phyloP scores from a whole-genome alignment of 2,113 vertebrate species.

The Gopherus evgoodei region DNA sequence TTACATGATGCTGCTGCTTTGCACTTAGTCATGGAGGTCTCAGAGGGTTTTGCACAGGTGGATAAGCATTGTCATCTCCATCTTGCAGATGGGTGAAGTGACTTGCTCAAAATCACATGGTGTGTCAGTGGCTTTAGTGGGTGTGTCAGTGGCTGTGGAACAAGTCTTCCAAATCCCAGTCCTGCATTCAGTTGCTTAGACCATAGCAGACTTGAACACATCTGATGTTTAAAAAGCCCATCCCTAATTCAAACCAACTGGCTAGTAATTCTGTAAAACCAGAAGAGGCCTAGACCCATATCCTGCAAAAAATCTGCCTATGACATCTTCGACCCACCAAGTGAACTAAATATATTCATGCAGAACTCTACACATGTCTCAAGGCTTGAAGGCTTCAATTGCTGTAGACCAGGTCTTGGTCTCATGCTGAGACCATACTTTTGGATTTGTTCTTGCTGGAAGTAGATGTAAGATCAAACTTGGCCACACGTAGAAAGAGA shows the following conservation, averaged over 20 bases:
- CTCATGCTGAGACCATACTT: background rate
- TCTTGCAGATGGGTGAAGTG: background rate
- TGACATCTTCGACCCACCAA: background rate
- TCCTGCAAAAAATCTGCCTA: background rate
- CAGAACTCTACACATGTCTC: accelerated
- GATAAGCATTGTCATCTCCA: background rate
- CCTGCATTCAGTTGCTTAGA: background rate
- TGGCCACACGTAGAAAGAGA: background rate
- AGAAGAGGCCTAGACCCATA: background rate
- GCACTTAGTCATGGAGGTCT: background rate
- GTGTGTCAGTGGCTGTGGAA: background rate
- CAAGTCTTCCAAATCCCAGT: background rate
- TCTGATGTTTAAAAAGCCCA: background rate
- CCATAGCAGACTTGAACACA: background rate
- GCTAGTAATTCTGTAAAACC: background rate
- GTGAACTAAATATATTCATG: background rate
- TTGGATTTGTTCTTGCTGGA: background rate
- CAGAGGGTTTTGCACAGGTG: background rate
- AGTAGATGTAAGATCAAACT: background rate
- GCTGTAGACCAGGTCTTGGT: background rate
- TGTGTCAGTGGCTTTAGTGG: background rate
- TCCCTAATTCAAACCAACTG: background rate
- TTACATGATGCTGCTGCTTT: background rate
- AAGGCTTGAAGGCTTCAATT: background rate
- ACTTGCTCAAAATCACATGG: background rate